A percentile compares a stretch with the other conserved stretches of the same genome.
phyloP scores from a whole-genome alignment of 2,113 vertebrate species.

The Emydocephalus ijimae region DNA sequence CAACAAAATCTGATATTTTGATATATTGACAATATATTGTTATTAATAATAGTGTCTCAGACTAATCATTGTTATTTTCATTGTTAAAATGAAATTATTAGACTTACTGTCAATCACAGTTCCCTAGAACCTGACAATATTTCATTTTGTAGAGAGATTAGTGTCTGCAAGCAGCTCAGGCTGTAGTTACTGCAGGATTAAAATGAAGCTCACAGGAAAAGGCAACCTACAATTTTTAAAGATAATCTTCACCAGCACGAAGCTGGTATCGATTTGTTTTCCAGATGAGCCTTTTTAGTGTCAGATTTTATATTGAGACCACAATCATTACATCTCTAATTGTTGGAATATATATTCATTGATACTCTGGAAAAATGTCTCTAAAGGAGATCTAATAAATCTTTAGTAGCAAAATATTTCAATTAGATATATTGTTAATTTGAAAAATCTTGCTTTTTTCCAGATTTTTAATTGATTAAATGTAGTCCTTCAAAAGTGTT shows the following conservation, averaged over 20 bases:
- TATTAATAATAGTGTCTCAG: neutral
- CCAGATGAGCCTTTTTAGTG: neutral
- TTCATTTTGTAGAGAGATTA: neutral
- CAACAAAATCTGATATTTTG: neutral
- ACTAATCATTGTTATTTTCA: neutral
- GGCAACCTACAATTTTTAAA: neutral
- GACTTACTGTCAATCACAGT: neutral
- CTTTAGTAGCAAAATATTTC: neutral
- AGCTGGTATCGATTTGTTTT: neutral
- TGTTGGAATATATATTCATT: neutral
- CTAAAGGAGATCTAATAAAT: neutral
- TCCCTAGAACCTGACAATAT: neutral
- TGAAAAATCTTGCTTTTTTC: neutral
- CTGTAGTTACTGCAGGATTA: neutral
- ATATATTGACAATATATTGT: neutral
- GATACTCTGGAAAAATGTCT: neutral
- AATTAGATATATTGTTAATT: neutral
- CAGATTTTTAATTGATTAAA: neutral
- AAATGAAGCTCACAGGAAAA: neutral
- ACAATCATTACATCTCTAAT: neutral
- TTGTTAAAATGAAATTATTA: neutral
- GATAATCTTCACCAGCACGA: neutral
- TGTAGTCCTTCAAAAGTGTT: neutral
- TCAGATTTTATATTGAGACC: neutral
- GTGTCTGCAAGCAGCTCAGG: neutral